These are phyloP conservation scores for Helicorthomorpha holstii DNA, from an alignment of 1,140 invertebrate genomes.

Conservation along the genomic window DNA sequence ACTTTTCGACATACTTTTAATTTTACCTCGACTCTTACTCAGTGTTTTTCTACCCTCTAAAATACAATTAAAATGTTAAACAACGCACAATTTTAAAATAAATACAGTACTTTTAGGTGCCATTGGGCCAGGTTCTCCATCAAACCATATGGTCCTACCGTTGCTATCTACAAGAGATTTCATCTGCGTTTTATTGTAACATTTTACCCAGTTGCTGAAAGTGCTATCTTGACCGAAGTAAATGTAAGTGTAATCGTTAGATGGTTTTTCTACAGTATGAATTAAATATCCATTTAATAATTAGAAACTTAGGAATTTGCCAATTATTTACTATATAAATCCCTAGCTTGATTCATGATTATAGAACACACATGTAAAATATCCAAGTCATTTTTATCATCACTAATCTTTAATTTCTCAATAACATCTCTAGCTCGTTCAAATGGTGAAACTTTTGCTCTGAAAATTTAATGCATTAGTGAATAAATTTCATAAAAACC, in stretches of 20 bases:
- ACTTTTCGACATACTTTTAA: no score
- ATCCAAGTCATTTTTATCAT: not conserved
- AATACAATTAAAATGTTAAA: no score
- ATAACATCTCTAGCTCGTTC: not conserved
- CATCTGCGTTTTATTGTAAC: constrained; percentile 23
- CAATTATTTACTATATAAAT: constrained; percentile 6
- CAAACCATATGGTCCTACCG: constrained; percentile 25
- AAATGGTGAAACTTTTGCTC: not conserved
- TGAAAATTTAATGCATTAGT: no score
- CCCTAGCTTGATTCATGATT: not conserved
- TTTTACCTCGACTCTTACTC: no score
- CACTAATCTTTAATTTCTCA: not conserved
- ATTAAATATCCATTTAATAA: not conserved
- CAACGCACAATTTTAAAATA: not conserved
- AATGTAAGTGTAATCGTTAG: not conserved
- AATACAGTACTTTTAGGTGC: constrained; percentile 16
- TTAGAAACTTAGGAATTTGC: not conserved
- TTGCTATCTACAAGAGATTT: constrained; percentile 23
- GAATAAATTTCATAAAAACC: no score
- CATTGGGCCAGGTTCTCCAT: constrained; percentile 20
- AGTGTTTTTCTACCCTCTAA: no score
- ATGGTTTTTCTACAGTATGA: not conserved
- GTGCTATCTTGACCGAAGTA: not conserved
- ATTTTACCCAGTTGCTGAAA: not conserved
- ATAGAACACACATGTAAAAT: not conserved